Conservation (phyloP, 2,797 vertebrate genomes). For the Ciconia nigra region DNA sequence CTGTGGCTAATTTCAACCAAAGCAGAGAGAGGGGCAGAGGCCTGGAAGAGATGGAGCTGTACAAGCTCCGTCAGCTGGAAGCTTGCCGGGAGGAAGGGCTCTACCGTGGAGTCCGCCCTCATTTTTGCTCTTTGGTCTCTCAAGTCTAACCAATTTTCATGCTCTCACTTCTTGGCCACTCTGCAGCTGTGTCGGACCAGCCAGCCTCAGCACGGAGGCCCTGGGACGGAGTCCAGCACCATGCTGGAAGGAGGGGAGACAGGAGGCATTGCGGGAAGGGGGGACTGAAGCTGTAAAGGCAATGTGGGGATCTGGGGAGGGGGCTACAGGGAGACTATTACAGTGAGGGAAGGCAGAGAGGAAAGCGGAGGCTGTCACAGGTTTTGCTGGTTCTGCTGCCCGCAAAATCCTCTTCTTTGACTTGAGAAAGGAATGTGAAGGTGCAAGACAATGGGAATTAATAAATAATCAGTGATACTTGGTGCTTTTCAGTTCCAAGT, state of each 20-base stretch:
- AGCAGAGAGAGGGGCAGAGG: background rate
- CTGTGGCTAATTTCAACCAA: background rate
- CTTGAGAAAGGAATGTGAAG: background rate
- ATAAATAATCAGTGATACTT: slow-evolving; percentile 14
- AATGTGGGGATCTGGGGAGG: background rate
- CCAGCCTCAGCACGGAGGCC: background rate
- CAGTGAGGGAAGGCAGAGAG: background rate
- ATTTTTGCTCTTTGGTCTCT: background rate
- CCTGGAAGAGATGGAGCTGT: background rate
- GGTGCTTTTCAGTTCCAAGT: background rate
- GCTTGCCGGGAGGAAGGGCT: background rate
- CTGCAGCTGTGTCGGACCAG: background rate
- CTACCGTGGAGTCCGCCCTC: background rate
- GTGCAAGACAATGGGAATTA: background rate
- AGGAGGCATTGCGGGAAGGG: background rate
- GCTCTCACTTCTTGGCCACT: background rate
- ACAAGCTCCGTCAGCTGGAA: background rate
- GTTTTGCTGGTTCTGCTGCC: background rate
- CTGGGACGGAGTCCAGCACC: background rate
- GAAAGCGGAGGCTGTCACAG: background rate
- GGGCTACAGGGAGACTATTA: background rate
- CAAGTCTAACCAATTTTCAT: background rate
- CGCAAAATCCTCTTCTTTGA: background rate
- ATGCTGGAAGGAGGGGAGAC: background rate
- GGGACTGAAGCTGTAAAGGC: background rate